These are phyloP conservation scores for Sciurus vulgaris DNA, from an alignment of 2,797 vertebrate species.

Conservation along the genomic window DNA sequence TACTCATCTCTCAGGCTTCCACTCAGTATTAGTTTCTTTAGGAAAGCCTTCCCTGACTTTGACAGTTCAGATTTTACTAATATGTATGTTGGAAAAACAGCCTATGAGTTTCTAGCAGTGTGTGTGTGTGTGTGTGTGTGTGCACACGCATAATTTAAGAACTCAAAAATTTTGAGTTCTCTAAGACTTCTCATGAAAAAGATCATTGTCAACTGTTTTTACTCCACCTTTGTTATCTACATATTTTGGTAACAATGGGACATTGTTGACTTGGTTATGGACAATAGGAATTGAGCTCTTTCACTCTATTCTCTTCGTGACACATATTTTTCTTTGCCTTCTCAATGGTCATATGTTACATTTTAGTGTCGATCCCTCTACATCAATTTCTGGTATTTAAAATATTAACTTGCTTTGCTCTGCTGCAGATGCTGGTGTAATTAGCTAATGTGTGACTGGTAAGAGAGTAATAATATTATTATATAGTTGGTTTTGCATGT, in stretches of 20 bases:
- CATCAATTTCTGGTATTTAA: constrained; percentile 33
- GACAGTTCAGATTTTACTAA: neutral
- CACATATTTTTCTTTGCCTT: neutral
- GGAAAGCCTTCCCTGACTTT: neutral
- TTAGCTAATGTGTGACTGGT: neutral
- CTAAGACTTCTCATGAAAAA: neutral
- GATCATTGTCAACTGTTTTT: neutral
- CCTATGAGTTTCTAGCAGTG: neutral
- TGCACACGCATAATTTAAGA: neutral
- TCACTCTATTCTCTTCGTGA: neutral
- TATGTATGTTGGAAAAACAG: neutral
- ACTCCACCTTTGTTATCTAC: neutral
- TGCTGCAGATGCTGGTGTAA: neutral
- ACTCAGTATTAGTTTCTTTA: neutral
- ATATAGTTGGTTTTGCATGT: neutral
- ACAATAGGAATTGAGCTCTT: neutral
- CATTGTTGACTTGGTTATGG: neutral
- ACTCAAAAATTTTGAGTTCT: neutral
- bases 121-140: neutral
- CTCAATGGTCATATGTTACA: neutral
- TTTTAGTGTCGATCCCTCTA: neutral
- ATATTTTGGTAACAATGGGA: neutral
- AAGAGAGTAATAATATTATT: neutral
- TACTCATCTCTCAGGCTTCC: neutral
- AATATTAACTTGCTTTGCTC: neutral